phyloP scores from a whole-genome alignment of 2,888 invertebrate genomes.

The Diploptera punctata region DNA sequence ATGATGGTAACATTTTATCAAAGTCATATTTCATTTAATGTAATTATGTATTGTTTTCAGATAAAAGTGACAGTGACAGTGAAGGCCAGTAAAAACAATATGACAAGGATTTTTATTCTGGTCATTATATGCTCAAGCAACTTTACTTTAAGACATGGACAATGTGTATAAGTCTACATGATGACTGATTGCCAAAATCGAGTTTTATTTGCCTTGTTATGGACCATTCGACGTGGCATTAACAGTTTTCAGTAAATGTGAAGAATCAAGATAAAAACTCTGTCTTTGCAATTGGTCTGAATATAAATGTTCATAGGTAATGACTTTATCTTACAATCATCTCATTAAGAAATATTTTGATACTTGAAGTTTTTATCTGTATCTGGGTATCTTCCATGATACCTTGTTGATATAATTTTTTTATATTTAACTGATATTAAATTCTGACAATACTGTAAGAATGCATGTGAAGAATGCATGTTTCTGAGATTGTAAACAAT shows the following conservation, averaged over 20 bases:
- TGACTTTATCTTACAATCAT: background rate
- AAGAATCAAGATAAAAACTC: conserved; percentile 29
- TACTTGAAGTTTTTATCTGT: background rate
- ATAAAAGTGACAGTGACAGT: conserved; percentile 94
- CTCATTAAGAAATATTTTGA: conserved; percentile 14
- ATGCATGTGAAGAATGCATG: background rate
- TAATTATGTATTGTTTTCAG: conserved; percentile 58
- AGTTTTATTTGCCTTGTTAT: conserved; percentile 31
- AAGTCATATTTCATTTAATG: no score
- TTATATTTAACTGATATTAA: conserved; percentile 7
- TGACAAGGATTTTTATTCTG: conserved; percentile 29
- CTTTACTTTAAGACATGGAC: conserved; percentile 14
- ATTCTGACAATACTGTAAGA: background rate
- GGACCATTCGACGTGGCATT: conserved; percentile 14
- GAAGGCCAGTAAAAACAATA: conserved; percentile 78
- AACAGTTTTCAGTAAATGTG: conserved; percentile 3
- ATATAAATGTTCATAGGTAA: background rate
- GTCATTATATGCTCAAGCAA: conserved; percentile 40
- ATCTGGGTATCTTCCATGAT: background rate
- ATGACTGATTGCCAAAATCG: conserved; percentile 36
- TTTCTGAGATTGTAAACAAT: conserved; percentile 7
- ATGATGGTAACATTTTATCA: no score
- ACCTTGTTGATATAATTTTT: conserved; percentile 16
- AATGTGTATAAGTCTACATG: conserved; percentile 3
- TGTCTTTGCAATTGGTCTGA: conserved; percentile 32